Evolutionary conservation across 2,888 invertebrate genomes (phyloP).

Genomic region (Cylloceria caligata): DNA sequence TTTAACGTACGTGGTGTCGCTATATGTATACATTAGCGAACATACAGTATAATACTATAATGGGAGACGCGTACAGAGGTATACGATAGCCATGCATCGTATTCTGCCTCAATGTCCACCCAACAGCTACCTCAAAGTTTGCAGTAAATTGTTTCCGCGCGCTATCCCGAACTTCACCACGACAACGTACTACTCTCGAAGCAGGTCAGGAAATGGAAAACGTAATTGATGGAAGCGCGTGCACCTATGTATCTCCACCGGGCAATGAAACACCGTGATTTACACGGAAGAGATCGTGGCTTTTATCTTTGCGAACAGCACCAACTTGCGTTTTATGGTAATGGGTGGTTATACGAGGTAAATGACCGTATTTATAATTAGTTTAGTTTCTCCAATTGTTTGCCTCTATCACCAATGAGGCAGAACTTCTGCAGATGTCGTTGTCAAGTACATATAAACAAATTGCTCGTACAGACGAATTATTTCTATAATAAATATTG

Average conservation of each 20-base stretch:
- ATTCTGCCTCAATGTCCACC: constrained; percentile 24
- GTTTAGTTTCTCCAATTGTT: neutral
- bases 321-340: constrained; percentile 13
- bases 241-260: neutral
- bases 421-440: neutral
- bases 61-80: neutral
- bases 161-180: neutral
- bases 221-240: constrained; percentile 48
- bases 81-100: constrained; percentile 3
- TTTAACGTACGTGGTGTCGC: no score
- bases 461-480: neutral
- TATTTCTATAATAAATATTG: neutral
- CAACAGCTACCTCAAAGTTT: constrained; percentile 43
- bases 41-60: neutral
- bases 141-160: constrained; percentile 55
- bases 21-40: constrained; percentile 2
- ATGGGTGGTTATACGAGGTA: neutral
- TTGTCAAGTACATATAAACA: neutral
- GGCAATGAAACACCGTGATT: neutral
- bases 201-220: constrained; percentile 52
- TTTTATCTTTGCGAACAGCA: constrained; percentile 13
- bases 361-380: constrained; percentile 14
- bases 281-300: neutral
- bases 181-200: neutral
- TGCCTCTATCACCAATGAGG: neutral